Percentiles rank a stretch among this genome's conserved stretches.
Evolutionary conservation across 2,797 vertebrate species (phyloP).

Genomic region (Enteromius treurensis): DNA sequence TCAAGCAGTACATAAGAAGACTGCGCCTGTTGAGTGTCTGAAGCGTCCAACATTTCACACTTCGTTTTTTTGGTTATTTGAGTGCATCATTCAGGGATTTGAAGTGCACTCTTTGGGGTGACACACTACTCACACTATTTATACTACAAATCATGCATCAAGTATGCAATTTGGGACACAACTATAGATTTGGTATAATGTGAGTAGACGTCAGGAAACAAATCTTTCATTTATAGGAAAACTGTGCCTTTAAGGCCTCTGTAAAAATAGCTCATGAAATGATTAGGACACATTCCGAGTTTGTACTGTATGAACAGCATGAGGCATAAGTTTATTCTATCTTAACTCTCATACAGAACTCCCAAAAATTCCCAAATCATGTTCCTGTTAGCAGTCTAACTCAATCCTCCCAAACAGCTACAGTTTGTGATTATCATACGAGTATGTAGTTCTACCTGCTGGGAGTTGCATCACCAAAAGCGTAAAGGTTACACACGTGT

Average conservation of each 20-base stretch:
- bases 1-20: too few species aligned
- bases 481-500: slow-evolving; percentile 16
- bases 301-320: neutral
- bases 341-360: slow-evolving; percentile 3
- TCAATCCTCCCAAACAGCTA: neutral
- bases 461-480: slow-evolving; percentile 11
- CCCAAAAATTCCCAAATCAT: neutral
- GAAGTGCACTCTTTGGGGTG: too few species aligned
- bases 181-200: too few species aligned
- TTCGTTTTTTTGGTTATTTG: too few species aligned
- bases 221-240: neutral
- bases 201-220: neutral
- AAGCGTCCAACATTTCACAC: too few species aligned
- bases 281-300: neutral
- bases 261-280: neutral
- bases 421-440: slow-evolving; percentile 5
- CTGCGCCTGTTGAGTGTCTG: too few species aligned
- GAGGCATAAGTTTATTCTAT: neutral
- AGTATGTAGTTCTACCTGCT: neutral
- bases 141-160: too few species aligned
- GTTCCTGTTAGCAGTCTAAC: neutral
- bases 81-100: too few species aligned
- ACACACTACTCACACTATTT: too few species aligned
- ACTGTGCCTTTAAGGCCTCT: neutral
- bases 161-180: too few species aligned